Percentiles rank a stretch among this genome's conserved stretches.
Conservation (phyloP, 2,797 vertebrate species). For the Syngnathus acus region DNA sequence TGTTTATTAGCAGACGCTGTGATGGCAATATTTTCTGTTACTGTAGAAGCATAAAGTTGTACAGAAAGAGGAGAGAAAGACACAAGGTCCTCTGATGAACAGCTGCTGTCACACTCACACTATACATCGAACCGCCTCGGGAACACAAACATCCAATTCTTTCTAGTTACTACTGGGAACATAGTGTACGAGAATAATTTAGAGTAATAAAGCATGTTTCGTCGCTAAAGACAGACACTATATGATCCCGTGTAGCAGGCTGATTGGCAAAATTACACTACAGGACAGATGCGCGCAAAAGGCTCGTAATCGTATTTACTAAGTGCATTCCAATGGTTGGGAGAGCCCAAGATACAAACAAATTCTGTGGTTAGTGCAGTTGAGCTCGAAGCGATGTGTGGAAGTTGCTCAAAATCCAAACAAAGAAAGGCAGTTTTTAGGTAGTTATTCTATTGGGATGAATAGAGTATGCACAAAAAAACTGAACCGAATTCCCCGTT, state of each 20-base stretch:
- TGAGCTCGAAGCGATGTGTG: background rate
- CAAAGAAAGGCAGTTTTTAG: background rate
- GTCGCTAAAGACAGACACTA: background rate
- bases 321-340: background rate
- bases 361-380: background rate
- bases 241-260: background rate
- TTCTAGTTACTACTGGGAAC: background rate
- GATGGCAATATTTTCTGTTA: background rate
- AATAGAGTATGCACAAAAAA: background rate
- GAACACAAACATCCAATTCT: background rate
- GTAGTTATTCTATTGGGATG: background rate
- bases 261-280: background rate
- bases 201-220: background rate
- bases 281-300: background rate
- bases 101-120: background rate
- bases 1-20: background rate
- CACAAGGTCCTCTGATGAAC: background rate
- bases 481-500: background rate
- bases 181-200: background rate
- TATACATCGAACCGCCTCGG: background rate
- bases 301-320: background rate
- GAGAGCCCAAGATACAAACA: background rate
- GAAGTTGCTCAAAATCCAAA: background rate
- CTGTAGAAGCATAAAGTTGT: background rate
- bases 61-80: background rate